Evolutionary conservation across 2,888 invertebrate species (phyloP), one percentile per base, ranked within the genome.

Genomic region (Platynereis dumerilii): DNA sequence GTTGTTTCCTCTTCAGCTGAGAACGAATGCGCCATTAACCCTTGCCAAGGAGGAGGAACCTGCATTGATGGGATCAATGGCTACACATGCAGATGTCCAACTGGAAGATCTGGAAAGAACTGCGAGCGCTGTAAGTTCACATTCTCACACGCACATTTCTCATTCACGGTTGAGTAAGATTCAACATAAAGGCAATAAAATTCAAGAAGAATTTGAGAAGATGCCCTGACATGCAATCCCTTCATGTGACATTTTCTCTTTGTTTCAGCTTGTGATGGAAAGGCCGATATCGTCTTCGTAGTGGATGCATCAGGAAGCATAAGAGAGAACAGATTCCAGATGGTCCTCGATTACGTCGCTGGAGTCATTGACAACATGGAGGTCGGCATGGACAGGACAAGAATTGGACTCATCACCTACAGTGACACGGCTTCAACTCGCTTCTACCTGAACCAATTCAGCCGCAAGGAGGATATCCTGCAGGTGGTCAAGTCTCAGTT

Each of bases 271-370:
- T 71, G 69, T 58, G 64, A 64, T 29, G 68, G 70, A n/a, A 58
- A 54, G 5, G 61, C 64, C 22, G 71, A 71, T 39, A 12, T 82
- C 28, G 75, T 80, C 15, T 78, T 82, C 65, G 76, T 76, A 28
- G 69, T 82, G 2, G 82, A 82, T 59, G 69, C 75, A 0, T 81
- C 81, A 5, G 76, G 81, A 7, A 79, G 79, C 64, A 76, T 79
- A 45, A 68, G 73, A 26, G 69, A 76, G 34, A 74, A 77, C 26
- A 60, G 70, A 15, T 70, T 65, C 73, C 76, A 58, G 52, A 71
- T 65, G 44, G 69, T 79, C 27, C 74, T 76, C 58, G 67, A 75
- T 10, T 79, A 79, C 69, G 64, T 80, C 5, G 68, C 75, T 17
- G 68, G 70, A n/a, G 62, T 78, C 3, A 71, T 80, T 26, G 75